phyloP scores from a whole-genome alignment of 1,140 invertebrate genomes.

The Drosophila erecta region DNA sequence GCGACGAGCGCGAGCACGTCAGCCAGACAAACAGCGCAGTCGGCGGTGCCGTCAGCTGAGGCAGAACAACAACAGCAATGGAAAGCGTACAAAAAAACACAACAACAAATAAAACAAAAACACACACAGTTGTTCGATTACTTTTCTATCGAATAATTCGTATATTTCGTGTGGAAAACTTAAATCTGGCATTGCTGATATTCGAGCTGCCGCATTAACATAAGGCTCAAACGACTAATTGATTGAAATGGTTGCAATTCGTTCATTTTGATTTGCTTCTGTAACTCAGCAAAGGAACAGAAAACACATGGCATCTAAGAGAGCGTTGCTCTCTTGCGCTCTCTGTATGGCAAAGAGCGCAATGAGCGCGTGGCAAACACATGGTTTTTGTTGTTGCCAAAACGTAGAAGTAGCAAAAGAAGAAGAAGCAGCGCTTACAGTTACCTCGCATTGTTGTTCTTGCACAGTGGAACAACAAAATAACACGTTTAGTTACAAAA shows the following conservation, averaged over 20 bases:
- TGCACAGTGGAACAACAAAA: conserved; percentile 17
- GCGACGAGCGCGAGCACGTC: conserved; percentile 29
- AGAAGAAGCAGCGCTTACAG: conserved; percentile 62
- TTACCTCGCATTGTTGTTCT: conserved; percentile 47
- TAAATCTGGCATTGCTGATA: not conserved
- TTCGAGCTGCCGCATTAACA: conserved; percentile 6
- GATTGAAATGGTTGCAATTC: conserved; percentile 13
- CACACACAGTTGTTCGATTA: conserved; percentile 4
- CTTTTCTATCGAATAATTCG: not conserved
- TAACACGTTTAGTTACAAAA: not conserved
- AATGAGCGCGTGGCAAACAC: conserved; percentile 77
- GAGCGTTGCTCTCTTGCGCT: not conserved
- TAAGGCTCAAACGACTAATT: conserved; percentile 43
- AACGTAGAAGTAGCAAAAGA: conserved; percentile 45
- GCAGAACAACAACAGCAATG: conserved; percentile 15
- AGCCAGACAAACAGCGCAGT: conserved; percentile 23
- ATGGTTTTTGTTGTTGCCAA: conserved; percentile 82
- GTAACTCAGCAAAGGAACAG: conserved; percentile 5
- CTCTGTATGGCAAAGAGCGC: conserved; percentile 32
- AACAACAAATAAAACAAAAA: conserved; percentile 4
- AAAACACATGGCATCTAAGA: conserved; percentile 32
- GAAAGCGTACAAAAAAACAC: conserved; percentile 21
- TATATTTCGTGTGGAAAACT: not conserved
- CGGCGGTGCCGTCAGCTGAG: conserved; percentile 23
- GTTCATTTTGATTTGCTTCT: conserved; percentile 45